Conservation (phyloP, 2,113 vertebrate genomes). For the Plestiodon gilberti region DNA sequence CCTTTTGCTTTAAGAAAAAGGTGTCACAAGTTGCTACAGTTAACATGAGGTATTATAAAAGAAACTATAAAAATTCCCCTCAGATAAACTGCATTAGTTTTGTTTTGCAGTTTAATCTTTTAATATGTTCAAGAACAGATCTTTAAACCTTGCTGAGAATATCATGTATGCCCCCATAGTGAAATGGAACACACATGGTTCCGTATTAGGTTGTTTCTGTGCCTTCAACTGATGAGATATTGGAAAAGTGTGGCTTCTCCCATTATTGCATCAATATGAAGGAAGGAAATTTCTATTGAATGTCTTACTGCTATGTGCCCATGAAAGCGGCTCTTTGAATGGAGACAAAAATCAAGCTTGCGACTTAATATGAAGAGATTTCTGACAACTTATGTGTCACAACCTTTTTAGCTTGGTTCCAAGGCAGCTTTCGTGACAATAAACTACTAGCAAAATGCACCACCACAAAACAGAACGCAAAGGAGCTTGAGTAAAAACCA, state of each 20-base stretch:
- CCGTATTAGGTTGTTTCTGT: background rate
- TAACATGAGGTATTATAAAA: background rate
- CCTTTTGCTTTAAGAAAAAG: background rate
- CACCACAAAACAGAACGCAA: constrained; percentile 40
- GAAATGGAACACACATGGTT: background rate
- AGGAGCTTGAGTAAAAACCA: constrained; percentile 24
- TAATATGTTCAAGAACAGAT: background rate
- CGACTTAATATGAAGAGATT: background rate
- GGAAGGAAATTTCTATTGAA: background rate
- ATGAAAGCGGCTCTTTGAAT: background rate
- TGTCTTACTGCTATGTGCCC: background rate
- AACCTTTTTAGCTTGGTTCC: constrained; percentile 22
- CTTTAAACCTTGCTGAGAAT: background rate
- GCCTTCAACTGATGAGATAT: background rate
- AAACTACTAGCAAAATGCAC: constrained; percentile 10
- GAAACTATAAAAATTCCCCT: background rate
- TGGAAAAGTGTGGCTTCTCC: background rate
- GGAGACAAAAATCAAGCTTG: background rate
- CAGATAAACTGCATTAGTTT: background rate
- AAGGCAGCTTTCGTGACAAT: constrained; percentile 16
- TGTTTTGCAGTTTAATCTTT: background rate
- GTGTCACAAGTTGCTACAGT: background rate
- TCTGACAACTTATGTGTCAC: constrained; percentile 15
- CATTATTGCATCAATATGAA: too few relatives aligned
- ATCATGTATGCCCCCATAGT: too few relatives aligned